Evolutionary conservation across 2,888 invertebrate species (phyloP), one percentile per base, ranked within the genome.

Genomic region (Chrysolina haemoptera): DNA sequence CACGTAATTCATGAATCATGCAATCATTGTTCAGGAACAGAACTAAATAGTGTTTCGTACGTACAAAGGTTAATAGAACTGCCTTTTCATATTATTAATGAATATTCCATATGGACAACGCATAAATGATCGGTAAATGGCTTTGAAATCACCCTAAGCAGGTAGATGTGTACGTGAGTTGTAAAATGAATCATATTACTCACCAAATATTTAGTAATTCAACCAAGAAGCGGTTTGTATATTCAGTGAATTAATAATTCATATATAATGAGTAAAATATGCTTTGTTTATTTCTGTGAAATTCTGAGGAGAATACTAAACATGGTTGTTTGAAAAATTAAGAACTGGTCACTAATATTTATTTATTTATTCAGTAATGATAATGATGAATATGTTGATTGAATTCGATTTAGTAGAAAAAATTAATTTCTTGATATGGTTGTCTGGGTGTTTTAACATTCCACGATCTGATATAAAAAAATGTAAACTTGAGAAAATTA

Each of bases 121-220:
- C 43, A 43, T 43, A 43, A 43, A 43, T 9, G 9, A 5, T 43
- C 43, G 43, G 43, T 43, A 43, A 43, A 43, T 14, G 43, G 11
- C 59, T 59, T 27, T 14, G 8, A 59, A 59, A 59, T n/a, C 22
- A 27, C 27, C 27, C 8, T 59, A 59, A n/a, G n/a, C 12, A 59
- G 22, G 22, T 59, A 27, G 22, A 59, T 59, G 12, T 22, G 8
- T 59, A 59, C 59, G 59, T 27, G 59, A 59, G 14, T 22, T 59
- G 9, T 2, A 2, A 59, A 59, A 59, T 59, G n/a, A 59, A 59
- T 59, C 0, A 27, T 27, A 27, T 12, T 22, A 27, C 27, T n/a
- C 27, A 22, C 27, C 27, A 0, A 59, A 59, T 59, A 22, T 9
- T n/a, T 59, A 12, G 27, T 59, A 27, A 12, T 14, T 14, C 11